phyloP scores from a whole-genome alignment of 2,797 vertebrate genomes.

The Rhinoraja longicauda region DNA sequence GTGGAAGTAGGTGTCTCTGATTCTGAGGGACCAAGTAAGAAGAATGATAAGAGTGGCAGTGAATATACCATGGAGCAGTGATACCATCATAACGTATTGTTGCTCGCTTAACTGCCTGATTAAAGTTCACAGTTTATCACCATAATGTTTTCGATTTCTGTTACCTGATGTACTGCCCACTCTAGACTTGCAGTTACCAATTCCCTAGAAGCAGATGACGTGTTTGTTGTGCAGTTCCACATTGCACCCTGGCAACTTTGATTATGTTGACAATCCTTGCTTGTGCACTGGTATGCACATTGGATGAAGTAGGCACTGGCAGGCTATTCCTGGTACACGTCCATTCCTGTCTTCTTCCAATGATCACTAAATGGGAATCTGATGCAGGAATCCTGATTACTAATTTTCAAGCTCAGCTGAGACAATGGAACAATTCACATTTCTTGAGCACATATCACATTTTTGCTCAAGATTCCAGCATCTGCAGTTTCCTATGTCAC shows the following conservation, averaged over 20 bases:
- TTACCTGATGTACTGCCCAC: background rate
- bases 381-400: background rate
- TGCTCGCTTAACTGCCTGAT: background rate
- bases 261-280: background rate
- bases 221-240: background rate
- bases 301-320: background rate
- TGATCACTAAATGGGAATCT: background rate
- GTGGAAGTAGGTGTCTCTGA: too few species aligned
- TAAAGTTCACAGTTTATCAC: background rate
- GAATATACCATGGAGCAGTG: background rate
- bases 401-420: background rate
- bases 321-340: background rate
- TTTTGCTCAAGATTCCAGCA: too few species aligned
- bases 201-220: background rate
- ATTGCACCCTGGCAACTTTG: background rate
- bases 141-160: background rate
- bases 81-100: background rate
- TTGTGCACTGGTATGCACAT: too few species aligned
- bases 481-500: too few species aligned
- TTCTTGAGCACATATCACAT: too few species aligned
- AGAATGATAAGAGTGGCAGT: background rate
- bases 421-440: background rate
- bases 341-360: background rate
- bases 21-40: too few species aligned
- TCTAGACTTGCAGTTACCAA: background rate